A percentile compares a stretch with the other conserved stretches of the same genome.
These are phyloP conservation scores for Eupithecia inturbata DNA, from an alignment of 2,888 invertebrate genomes.

Conservation along the genomic window DNA sequence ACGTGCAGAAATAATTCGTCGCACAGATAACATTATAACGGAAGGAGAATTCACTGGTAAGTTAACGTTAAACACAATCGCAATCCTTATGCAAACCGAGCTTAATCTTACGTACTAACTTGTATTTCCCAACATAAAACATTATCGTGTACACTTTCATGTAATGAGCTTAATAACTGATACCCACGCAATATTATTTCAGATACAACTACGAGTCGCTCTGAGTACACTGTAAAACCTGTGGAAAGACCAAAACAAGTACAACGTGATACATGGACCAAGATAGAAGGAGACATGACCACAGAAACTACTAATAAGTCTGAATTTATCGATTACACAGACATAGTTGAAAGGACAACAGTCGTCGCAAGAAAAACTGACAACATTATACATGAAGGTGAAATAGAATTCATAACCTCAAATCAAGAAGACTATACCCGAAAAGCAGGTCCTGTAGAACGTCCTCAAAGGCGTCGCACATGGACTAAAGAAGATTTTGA, in stretches of 20 bases:
- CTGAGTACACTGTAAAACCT: conserved; percentile 88
- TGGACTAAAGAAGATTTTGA: conserved; percentile 90
- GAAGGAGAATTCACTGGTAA: conserved; percentile 87
- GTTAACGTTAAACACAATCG: too few species aligned
- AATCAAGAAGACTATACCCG: conserved; percentile 86
- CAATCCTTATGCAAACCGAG: neutral
- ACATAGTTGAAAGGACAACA: conserved; percentile 84
- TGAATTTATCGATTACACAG: conserved; percentile 87
- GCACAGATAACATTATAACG: conserved; percentile 86
- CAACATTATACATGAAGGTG: conserved; percentile 88
- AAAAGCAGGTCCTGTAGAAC: conserved; percentile 83
- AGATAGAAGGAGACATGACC: conserved; percentile 89
- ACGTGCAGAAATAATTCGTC: conserved; percentile 86
- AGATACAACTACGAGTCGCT: conserved; percentile 88
- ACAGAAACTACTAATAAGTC: conserved; percentile 87
- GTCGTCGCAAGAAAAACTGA: conserved; percentile 85
- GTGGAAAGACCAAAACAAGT: conserved; percentile 86
- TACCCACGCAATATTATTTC: conserved; percentile 48
- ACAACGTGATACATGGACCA: conserved; percentile 90
- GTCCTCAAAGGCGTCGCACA: conserved; percentile 85
- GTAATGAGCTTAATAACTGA: neutral
- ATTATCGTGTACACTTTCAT: neutral
- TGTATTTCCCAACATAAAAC: neutral
- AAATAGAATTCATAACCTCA: conserved; percentile 87
- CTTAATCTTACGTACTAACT: neutral